Base-by-base conservation (phyloP, 30 jellyfish, hydroid and myxozoan species). In the Aurelia sp. region DNA sequence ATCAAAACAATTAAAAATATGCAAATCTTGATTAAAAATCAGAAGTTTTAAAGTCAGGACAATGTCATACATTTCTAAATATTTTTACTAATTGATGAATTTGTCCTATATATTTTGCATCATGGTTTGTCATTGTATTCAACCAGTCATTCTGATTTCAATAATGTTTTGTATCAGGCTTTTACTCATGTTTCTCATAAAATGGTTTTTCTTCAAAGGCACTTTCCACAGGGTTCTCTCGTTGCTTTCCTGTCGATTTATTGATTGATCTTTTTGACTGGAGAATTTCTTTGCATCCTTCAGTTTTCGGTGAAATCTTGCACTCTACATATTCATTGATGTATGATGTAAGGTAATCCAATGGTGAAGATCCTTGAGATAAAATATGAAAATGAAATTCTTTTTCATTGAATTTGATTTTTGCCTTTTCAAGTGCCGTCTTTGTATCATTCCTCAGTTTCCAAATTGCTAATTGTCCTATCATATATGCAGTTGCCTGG, bases 401-500 rank as follows among this genome's bases (percentile, higher is more conserved):
- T 53, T 84, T 74, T 73, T 93, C 94, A 67, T 88, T 85, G 77
- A 93, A 93, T 35, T 62, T 44, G 19, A 88, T 80, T 51, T 78
- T 84, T 3, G 93, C 91, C 51, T 73, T 71, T 40, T 67, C 82
- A 51, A 93, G 86, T 3, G 84, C 77, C 11, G 68, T 35, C 59
- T 76, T 80, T 47, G 98, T 93, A 57, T 84, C 81, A 74, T 93
- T 93, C 55, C 98, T 87, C 47, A 93, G 82, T 66, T 69, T 83
- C 98, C 98, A 93, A 11, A 93, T 93, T 15, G 96, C 96, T 69
- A 93, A 78, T 76, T 93, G 98, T 21, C 98, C 98, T 62, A 93
- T 93, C 98, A 93, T 93, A 73, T 93, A 93, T 18, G 98, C 98
- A 7, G 98, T 93, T 11, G 98, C 98, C 76, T 93, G 98, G 10